Conservation (phyloP, 2,113 vertebrate genomes). For the Poeciliopsis occidentalis region DNA sequence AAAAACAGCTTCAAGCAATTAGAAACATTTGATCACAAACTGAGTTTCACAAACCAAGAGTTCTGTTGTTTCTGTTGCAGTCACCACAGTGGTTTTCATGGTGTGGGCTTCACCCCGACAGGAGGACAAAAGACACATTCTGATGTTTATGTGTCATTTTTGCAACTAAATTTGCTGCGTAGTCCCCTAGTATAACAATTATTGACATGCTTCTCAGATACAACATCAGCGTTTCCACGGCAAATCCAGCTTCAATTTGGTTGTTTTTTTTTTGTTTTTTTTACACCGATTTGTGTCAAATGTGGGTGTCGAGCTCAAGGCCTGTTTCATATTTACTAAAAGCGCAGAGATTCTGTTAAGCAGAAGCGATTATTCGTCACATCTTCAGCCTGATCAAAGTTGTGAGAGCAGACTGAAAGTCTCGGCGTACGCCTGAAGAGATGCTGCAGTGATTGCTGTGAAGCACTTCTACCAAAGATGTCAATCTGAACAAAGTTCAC, state of each 20-base stretch:
- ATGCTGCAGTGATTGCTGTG: background rate
- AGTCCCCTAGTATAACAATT: too few species aligned
- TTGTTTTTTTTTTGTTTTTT: background rate
- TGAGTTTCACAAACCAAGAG: too few species aligned
- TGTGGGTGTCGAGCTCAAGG: background rate
- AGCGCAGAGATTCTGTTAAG: background rate
- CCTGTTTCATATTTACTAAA: background rate
- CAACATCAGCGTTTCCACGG: background rate
- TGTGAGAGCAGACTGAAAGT: too few species aligned
- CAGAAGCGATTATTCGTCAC: background rate
- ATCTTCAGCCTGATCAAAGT: background rate
- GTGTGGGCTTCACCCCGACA: too few species aligned
- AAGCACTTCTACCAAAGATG: background rate
- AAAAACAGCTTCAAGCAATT: too few species aligned
- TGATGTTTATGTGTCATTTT: too few species aligned
- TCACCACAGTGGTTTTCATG: too few species aligned
- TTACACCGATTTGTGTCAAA: background rate
- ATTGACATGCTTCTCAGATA: too few species aligned
- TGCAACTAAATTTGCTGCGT: too few species aligned
- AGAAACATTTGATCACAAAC: too few species aligned
- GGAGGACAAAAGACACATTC: too few species aligned
- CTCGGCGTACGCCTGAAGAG: background rate
- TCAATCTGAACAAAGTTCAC: background rate
- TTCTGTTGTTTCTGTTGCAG: too few species aligned
- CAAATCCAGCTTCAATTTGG: background rate